phyloP scores from a whole-genome alignment of 2,888 invertebrate species.

The Tinea trinotella region DNA sequence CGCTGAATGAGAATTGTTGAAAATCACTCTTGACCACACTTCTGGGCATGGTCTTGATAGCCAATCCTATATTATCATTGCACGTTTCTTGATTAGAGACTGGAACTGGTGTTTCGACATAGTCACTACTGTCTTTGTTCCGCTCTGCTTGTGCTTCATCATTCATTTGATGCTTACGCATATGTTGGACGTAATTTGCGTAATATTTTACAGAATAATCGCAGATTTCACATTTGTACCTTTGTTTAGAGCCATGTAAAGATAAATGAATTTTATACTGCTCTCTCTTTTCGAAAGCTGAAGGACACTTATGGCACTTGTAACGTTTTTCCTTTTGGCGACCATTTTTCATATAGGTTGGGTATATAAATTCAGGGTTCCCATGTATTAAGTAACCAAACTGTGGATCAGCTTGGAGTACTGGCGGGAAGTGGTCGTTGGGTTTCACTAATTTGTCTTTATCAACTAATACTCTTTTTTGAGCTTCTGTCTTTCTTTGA shows the following conservation, averaged over 20 bases:
- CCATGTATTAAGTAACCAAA: slow-evolving; percentile 80
- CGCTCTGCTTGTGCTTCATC: slow-evolving; percentile 76
- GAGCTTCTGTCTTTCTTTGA: slow-evolving; percentile 75
- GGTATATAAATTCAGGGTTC: slow-evolving; percentile 83
- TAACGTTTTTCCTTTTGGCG: slow-evolving; percentile 82
- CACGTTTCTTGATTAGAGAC: slow-evolving; percentile 38
- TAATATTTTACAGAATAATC: slow-evolving; percentile 92
- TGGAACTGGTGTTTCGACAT: slow-evolving; percentile 33
- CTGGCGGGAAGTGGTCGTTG: slow-evolving; percentile 67
- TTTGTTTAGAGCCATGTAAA: slow-evolving; percentile 86
- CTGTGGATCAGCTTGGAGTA: slow-evolving; percentile 75
- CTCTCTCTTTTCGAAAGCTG: slow-evolving; percentile 87
- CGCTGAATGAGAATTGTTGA: slow-evolving; percentile 72
- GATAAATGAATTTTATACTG: slow-evolving; percentile 88
- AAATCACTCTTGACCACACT: slow-evolving; percentile 56
- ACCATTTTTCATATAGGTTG: slow-evolving; percentile 81
- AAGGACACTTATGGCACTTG: slow-evolving; percentile 89
- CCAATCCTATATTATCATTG: slow-evolving; percentile 51
- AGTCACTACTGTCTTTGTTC: slow-evolving; percentile 45
- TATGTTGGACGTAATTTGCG: slow-evolving; percentile 87
- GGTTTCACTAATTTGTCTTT: slow-evolving; percentile 65
- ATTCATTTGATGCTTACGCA: slow-evolving; percentile 83
- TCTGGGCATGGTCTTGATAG: slow-evolving; percentile 63
- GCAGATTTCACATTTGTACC: slow-evolving; percentile 86
- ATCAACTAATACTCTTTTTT: slow-evolving; percentile 60